Evolutionary conservation across 2,797 vertebrate genomes (phyloP).

Genomic region (Helicolenus hilgendorfi): DNA sequence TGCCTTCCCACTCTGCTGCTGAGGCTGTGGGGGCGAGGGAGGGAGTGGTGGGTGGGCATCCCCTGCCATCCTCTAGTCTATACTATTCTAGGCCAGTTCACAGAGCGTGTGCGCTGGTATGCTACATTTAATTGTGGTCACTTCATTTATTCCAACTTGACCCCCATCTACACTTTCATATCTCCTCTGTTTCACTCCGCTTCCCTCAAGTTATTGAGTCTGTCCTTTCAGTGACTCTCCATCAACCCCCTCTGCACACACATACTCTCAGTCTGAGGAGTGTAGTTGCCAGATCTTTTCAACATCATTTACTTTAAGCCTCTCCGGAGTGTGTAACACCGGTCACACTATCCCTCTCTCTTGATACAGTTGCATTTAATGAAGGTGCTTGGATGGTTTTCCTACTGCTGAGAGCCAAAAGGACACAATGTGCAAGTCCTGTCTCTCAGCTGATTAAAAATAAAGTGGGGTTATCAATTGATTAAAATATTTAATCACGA

Average conservation of each 20-base stretch:
- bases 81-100: conserved; percentile 68
- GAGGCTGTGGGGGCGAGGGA: background rate
- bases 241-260: conserved; percentile 13
- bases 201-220: conserved; percentile 47
- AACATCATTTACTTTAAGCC: conserved; percentile 54
- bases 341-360: conserved; percentile 18
- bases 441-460: conserved; percentile 43
- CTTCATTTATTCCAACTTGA: conserved; percentile 51
- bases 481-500: too few species aligned
- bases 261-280: conserved; percentile 23
- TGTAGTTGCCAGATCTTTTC: conserved; percentile 56
- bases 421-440: conserved; percentile 32
- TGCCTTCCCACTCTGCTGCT: background rate
- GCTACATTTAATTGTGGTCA: conserved; percentile 54
- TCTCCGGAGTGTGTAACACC: conserved; percentile 24
- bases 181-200: conserved; percentile 65
- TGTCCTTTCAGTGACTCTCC: conserved; percentile 19
- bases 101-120: conserved; percentile 16
- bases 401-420: conserved; percentile 42
- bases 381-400: conserved; percentile 22
- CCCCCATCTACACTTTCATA: conserved; percentile 34
- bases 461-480: background rate
- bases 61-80: background rate
- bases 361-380: conserved; percentile 51
- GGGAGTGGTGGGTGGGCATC: conserved; percentile 6